Percentiles rank a stretch among this genome's conserved stretches.
Evolutionary conservation across 2,113 vertebrate genomes (phyloP).

Genomic region (human (Homo sapiens)): GRCh38 chr6:160251501-160252000

Average conservation of each 20-base stretch:
- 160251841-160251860: background rate
- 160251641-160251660: background rate
- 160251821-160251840: background rate
- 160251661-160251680: background rate
- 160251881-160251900: background rate
- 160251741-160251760: background rate
- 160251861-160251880: background rate
- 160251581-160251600: background rate
- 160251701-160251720: background rate
- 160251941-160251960: background rate
- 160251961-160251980: background rate
- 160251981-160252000: too few species aligned
- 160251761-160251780: background rate
- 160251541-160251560: background rate
- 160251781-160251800: background rate
- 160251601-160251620: background rate
- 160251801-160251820: background rate
- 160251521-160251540: background rate
- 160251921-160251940: background rate
- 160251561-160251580: background rate
- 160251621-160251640: background rate
- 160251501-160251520: background rate
- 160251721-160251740: too few species aligned
- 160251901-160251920: background rate
- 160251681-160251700: background rate